A percentile compares a stretch with the other conserved stretches of the same genome.
These are phyloP conservation scores for Grantiella picta DNA, from an alignment of 2,113 vertebrate genomes.

Conservation along the genomic window DNA sequence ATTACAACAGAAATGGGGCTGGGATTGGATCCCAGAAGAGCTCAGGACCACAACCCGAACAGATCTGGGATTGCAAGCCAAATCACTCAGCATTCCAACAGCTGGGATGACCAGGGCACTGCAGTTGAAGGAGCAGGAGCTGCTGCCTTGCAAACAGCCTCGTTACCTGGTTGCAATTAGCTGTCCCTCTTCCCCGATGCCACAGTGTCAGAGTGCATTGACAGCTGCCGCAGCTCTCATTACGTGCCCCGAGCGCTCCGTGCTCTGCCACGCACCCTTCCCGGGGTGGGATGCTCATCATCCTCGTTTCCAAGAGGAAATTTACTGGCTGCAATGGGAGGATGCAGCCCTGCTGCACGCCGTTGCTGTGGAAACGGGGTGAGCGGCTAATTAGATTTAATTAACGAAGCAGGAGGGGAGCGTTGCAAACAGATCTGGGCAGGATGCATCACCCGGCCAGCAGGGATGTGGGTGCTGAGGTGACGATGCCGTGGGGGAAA, in stretches of 20 bases:
- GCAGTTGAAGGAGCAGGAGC: not conserved
- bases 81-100: not conserved
- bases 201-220: accelerated
- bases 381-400: constrained; percentile 53
- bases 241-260: not conserved
- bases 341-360: not conserved
- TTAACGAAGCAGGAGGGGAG: constrained; percentile 41
- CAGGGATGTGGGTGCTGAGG: not conserved
- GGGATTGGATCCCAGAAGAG: not conserved
- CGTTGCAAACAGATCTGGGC: not conserved
- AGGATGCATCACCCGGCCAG: not conserved
- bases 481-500: not conserved
- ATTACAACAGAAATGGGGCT: not conserved
- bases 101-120: not conserved
- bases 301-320: constrained; percentile 16
- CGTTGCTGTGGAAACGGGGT: constrained; percentile 53
- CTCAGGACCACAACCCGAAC: not conserved
- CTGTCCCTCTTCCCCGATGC: not conserved
- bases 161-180: not conserved
- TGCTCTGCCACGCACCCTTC: not conserved
- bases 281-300: not conserved
- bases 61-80: not conserved
- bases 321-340: not conserved
- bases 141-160: not conserved
- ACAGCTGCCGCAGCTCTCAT: not conserved